Base-by-base conservation (phyloP, 2,888 invertebrate species). In the Crossocerus cetratus region DNA sequence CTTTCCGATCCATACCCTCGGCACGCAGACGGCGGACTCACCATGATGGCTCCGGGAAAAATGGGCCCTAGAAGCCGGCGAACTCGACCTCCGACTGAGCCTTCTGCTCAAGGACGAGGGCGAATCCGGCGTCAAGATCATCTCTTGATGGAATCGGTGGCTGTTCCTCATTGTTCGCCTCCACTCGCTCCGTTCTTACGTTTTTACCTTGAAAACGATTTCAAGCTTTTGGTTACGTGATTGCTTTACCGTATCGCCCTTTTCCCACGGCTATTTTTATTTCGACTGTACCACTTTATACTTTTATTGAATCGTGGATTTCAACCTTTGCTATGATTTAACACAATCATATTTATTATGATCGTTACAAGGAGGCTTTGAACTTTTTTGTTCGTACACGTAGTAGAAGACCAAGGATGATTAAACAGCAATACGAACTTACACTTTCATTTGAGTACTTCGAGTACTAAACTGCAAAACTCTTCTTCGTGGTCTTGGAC, bases 1-100 rank as follows among this genome's bases (percentile, higher is more conserved):
- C 80, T 97, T 97, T 91, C 96, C 97, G 44, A 96, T 96, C 89
- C 95, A 95, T 85, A 95, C 95, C 64, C 93, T 96, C 77, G 95
- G 94, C 65, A 93, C 94, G 22, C 95, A 93, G 20, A 93, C 93
- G 84, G 91, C 91, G 71, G 91, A 93, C 84, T 93, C 93, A 14
- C 91, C 91, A 86, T 91, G 91, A 91, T 90, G 89, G 89, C 84
- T 90, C 75, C 83, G 86, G 86, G 90, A 90, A 89, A 90, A 90
- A 83, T 90, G 90, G 90, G 89, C 90, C 81, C 87, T 90, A 65
- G 89, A 90, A 76, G 89, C 90, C 54, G 88, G 89, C 67, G 90
- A 89, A 73, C 90, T 90, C 78, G 90, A 90, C 71, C 86, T 90
- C 69, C 81, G 89, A 71, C 75, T 90, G 76, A 89, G 89, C 71